Base-by-base conservation (phyloP, 2,888 invertebrate species). In the Morpho helenor region DNA sequence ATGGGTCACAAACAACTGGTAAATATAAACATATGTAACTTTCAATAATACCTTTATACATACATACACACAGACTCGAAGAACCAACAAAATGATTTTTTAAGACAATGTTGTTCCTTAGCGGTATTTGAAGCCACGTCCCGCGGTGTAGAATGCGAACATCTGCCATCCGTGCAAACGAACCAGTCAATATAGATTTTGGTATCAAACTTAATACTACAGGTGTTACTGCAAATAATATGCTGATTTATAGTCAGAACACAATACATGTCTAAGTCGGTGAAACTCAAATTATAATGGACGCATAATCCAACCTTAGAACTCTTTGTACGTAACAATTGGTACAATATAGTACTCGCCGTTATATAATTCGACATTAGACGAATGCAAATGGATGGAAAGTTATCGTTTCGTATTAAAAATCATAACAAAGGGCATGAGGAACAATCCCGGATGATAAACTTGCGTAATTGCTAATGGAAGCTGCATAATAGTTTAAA, bases 291-390 rank as follows among this genome's bases (percentile, higher is more conserved):
- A 56, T 57, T 47, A 57, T 47, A 57, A 52, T 47, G n/a, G 48
- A 49, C 49, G 57, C 59, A 55, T 63, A 63, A 59, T 59, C 49
- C 54, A 63, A 59, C 59, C 59, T 61, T 59, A 52, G 31, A 31
- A 22, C 52, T 62, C 51, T 53, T 57, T 58, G 56, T 49, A 55
- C 49, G 50, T 51, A 55, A 62, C 57, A 49, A 57, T 52, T 47
- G 57, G 58, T 51, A 57, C 56, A 52, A 47, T 57, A 60, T 51
- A 44, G 31, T 51, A 56, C 46, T n/a, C 22, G 62, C 31, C 52
- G 41, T 66, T 62, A 61, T 52, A 53, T 61, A 66, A 66, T 58
- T 47, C 52, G 60, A 63, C 52, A 63, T 60, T 57, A 59, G 57
- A 50, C 50, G 56, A 57, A 59, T 61, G 51, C 52, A 44, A 59